Conservation (phyloP, 2,113 vertebrate species). For the Nycticryphes semicollaris region DNA sequence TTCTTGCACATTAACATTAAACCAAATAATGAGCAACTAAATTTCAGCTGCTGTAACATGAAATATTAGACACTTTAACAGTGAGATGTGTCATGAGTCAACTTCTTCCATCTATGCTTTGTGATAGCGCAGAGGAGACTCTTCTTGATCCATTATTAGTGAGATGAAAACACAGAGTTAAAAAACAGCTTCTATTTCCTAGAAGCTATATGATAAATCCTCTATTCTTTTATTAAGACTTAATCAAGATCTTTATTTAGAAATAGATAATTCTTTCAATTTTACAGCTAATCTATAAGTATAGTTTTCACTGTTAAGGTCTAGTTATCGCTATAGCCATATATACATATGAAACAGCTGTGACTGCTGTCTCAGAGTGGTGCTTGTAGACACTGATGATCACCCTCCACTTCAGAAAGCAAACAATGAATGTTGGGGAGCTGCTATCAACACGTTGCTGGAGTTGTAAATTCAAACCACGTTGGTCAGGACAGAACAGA, state of each 20-base stretch:
- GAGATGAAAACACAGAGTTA: background rate
- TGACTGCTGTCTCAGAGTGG: background rate
- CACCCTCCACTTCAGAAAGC: background rate
- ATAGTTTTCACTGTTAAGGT: background rate
- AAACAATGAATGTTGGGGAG: background rate
- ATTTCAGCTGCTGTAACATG: background rate
- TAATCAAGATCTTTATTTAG: background rate
- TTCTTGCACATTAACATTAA: background rate
- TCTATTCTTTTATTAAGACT: background rate
- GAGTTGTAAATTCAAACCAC: constrained; percentile 10
- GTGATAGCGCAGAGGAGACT: background rate
- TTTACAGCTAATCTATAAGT: background rate
- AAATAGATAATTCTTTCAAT: background rate
- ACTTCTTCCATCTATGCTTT: background rate
- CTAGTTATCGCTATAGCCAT: background rate
- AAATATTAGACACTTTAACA: background rate
- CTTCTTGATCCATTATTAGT: background rate
- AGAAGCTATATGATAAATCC: background rate
- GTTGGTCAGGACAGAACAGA: background rate
- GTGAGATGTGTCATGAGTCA: background rate
- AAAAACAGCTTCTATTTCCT: background rate
- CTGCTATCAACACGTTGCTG: background rate
- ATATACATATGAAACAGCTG: background rate
- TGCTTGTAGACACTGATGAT: background rate
- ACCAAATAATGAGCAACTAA: background rate